Evolutionary conservation across 1,140 invertebrate genomes (phyloP), one percentile per base, ranked within the genome.

Genomic region (Heliconius congener): DNA sequence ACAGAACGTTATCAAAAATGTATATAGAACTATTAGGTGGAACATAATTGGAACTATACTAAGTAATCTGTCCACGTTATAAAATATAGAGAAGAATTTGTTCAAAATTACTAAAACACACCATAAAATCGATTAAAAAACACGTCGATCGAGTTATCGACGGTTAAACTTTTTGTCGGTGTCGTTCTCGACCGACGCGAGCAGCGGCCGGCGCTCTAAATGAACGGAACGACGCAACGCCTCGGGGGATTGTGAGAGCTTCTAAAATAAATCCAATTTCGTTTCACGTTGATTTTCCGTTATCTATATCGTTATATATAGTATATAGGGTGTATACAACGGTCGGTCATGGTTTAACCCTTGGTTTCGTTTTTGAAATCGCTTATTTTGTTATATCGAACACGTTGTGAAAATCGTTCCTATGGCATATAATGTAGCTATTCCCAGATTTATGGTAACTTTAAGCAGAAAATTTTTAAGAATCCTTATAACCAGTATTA

Each of bases 221-320:
- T 13, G 60, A 66, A 66, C 23, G 60, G 23, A 27, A 66, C 60
- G 60, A 66, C 60, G 60, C 60, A 66, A 30, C 60, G 60, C 60
- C 60, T 66, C 60, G 60, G 23, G 60, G 60, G 60, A 66, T 66
- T 66, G 60, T 66, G 27, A 66, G 6, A 66, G 60, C 23, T 66
- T 66, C 23, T 66, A 66, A 66, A 66, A 66, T 66, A 66, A 66
- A 66, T 66, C 60, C 60, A 66, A 66, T 66, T 27, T 66, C 60
- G 57, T 13, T 66, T 66, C 23, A 66, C 60, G 60, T 66, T 66
- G 23, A 66, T 66, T 66, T 66, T 66, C 60, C 60, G 60, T 27
- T 66, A 66, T n/a, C 8, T 23, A 23, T n/a, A 27, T 8, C n/a
- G 11, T 9, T 27, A 27, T 3, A n/a, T 66, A 30, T 16, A 66